Base-by-base conservation (phyloP, 2,888 invertebrate species). In the Acanthosepion esculentum region DNA sequence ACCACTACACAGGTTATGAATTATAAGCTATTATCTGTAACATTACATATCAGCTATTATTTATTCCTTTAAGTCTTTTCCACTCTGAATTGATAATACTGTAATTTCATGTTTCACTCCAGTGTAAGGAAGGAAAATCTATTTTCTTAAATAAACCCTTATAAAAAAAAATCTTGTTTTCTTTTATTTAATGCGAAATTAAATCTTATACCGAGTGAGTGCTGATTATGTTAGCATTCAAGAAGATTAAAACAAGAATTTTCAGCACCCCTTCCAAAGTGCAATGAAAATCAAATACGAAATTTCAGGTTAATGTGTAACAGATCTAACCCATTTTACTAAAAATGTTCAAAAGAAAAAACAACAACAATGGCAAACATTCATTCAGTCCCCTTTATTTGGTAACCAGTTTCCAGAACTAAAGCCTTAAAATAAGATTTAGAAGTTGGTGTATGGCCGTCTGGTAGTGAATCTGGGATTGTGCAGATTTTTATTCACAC, bases 391-490 rank as follows among this genome's bases (percentile, higher is more conserved):
- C 78, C 78, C n/a, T 78, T 78, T 78, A 78, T 78, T 41, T 33
- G n/a, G 78, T 78, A 33, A 78, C 78, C 78, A 78, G 33, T 78
- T 78, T 33, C n/a, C 78, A 78, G 78, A 78, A 33, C 78, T 78
- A 78, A 78, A 78, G 78, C 10, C n/a, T 33, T n/a, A n/a, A 18
- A n/a, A 78, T 23, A 33, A 78, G 78, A 78, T 78, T 93, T 93
- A 97, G 96, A 98, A 98, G 96, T 97, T 97, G 94, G 98, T 98
- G 96, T 97, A 97, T 93, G 98, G 98, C 95, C 98, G 96, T 95
- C 97, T 97, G 94, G 98, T 98, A 94, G 98, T 98, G 97, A 98
- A 98, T 92, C 98, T 97, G 94, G 98, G 97, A 95, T 97, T 96
- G 96, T 98, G 98, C 96, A 97, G 97, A 95, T 97, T 97, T 96